Percentiles rank a stretch among this genome's conserved stretches.
Conservation (phyloP, 2,113 vertebrate species). For the Piprites chloris region DNA sequence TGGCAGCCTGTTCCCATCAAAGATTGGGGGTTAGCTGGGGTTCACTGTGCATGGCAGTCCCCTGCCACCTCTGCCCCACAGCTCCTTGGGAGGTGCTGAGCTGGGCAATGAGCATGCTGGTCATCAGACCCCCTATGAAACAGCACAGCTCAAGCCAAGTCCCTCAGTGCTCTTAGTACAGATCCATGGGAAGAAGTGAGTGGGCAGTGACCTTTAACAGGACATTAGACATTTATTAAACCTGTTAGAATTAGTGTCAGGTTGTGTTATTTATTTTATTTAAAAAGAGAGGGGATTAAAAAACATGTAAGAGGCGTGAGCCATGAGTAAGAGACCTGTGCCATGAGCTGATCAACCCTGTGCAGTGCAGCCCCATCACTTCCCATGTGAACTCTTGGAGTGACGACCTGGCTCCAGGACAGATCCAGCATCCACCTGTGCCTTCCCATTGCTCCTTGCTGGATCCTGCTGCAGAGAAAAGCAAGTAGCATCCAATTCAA, state of each 20-base stretch:
- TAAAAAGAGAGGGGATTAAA: background rate
- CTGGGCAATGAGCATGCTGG: background rate
- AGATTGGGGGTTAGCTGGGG: background rate
- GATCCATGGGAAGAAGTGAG: background rate
- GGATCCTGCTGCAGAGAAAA: background rate
- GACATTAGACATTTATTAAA: slow-evolving; percentile 20
- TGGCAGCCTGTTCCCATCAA: background rate
- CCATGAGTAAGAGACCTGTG: background rate
- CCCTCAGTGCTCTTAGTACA: background rate
- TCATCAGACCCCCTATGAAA: fast-evolving
- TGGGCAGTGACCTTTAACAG: background rate
- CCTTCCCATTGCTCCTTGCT: background rate
- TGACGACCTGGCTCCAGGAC: background rate
- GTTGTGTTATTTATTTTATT: background rate
- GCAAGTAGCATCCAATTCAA: background rate
- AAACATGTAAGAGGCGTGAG: background rate
- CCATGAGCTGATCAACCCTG: background rate
- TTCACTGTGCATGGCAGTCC: background rate
- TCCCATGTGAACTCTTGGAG: fast-evolving
- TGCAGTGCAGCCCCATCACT: background rate
- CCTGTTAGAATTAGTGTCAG: slow-evolving; percentile 21
- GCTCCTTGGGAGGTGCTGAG: background rate
- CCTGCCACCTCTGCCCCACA: fast-evolving
- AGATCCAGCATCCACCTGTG: background rate
- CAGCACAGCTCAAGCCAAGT: background rate